phyloP scores from a whole-genome alignment of 2,888 invertebrate genomes.

The Carabus problematicus region DNA sequence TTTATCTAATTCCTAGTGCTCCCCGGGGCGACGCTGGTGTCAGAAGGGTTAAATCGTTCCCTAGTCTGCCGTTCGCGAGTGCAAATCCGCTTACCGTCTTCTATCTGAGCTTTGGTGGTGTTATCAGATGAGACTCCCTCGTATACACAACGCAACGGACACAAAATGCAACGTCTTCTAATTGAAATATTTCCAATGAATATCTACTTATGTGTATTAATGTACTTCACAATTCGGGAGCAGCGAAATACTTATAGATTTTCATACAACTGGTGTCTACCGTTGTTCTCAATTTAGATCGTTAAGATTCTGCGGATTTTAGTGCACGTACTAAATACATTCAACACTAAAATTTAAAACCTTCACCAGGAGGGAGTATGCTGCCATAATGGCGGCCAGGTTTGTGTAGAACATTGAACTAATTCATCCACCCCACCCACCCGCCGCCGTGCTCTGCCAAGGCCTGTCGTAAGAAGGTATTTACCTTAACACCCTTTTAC shows the following conservation, averaged over 20 bases:
- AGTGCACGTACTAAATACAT: slow-evolving; percentile 32
- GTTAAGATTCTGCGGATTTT: slow-evolving; percentile 29
- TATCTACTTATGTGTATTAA: no score
- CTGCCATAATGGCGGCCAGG: slow-evolving; percentile 57
- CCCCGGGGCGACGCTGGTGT: slow-evolving; percentile 10
- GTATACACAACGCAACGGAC: background rate
- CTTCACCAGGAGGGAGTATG: slow-evolving; percentile 46
- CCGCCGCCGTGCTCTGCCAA: no score
- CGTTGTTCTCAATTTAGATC: slow-evolving; percentile 18
- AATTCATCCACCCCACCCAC: no score
- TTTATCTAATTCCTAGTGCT: slow-evolving; percentile 39
- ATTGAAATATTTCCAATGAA: slow-evolving; percentile 1
- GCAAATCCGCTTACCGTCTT: slow-evolving; percentile 41
- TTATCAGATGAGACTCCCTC: slow-evolving; percentile 26
- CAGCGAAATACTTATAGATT: no score
- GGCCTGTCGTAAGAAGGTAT: slow-evolving; percentile 54
- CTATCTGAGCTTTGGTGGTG: slow-evolving; percentile 35
- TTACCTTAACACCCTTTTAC: slow-evolving; percentile 50
- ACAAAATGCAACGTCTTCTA: slow-evolving; percentile 1
- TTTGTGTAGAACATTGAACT: slow-evolving; percentile 56
- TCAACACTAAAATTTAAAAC: slow-evolving; percentile 37
- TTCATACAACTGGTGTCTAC: no score
- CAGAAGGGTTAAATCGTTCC: slow-evolving; percentile 37
- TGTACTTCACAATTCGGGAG: no score
- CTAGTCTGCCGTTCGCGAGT: slow-evolving; percentile 26